Evolutionary conservation across 2,888 invertebrate species (phyloP).

Genomic region (Pandemis corylana): DNA sequence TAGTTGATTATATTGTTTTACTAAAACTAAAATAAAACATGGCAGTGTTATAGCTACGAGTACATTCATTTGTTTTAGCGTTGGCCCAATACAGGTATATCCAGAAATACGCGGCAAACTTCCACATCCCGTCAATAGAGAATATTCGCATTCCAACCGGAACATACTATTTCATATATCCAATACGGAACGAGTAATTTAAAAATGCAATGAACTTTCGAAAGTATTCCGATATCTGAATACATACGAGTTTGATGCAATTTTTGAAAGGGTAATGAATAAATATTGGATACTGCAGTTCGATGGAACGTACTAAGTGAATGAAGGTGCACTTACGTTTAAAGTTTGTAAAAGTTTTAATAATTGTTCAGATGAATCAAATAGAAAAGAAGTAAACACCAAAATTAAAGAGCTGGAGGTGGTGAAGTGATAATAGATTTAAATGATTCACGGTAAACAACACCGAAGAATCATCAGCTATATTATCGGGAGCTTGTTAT

Average conservation of each 20-base stretch:
- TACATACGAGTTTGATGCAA: slow-evolving; percentile 1
- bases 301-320: slow-evolving; percentile 3
- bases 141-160: neutral
- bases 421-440: no score
- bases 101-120: neutral
- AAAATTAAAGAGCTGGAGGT: no score
- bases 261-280: slow-evolving; percentile 14
- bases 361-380: neutral
- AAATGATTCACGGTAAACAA: no score
- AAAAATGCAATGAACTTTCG: slow-evolving; percentile 21
- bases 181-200: slow-evolving; percentile 11
- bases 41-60: neutral
- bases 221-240: slow-evolving; percentile 24
- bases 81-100: neutral
- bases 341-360: neutral
- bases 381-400: no score
- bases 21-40: no score
- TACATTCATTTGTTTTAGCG: neutral
- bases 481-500: no score
- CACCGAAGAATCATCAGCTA: no score
- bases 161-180: neutral
- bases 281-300: slow-evolving; percentile 7
- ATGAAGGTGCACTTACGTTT: neutral
- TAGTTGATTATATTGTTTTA: no score
- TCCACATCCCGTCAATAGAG: neutral